These are phyloP conservation scores for Doryteuthis pealeii DNA, from an alignment of 1,140 invertebrate genomes.

Conservation along the genomic window DNA sequence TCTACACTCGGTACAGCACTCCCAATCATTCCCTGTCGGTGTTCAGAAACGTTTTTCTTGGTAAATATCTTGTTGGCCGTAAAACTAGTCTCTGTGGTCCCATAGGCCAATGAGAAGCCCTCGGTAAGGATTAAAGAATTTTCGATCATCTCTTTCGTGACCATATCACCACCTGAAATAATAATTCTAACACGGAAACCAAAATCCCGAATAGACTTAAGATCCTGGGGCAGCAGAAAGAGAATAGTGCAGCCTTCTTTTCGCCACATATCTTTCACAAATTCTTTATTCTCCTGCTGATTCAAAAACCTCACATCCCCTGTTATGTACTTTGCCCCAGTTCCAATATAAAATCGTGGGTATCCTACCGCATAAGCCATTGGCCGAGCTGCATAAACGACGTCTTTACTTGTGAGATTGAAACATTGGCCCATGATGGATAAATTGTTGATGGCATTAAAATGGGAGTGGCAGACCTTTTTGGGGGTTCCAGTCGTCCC, in stretches of 20 bases:
- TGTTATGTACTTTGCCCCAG: not conserved
- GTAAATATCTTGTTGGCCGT: not conserved
- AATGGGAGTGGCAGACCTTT: slow-evolving; percentile 8
- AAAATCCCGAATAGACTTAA: not conserved
- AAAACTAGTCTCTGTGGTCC: not conserved
- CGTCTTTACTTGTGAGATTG: not conserved
- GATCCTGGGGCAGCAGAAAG: not conserved
- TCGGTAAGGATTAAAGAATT: not conserved
- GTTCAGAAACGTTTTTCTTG: not conserved
- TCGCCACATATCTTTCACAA: not conserved
- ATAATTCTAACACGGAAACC: not conserved
- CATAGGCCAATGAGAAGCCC: not conserved
- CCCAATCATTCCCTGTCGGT: not conserved
- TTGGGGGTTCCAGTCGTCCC: slow-evolving; percentile 10
- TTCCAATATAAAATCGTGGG: not conserved
- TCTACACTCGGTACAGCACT: not conserved
- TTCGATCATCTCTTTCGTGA: not conserved
- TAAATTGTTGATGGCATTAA: not conserved
- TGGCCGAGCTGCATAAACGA: not conserved
- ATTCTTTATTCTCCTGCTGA: not conserved
- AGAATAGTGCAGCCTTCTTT: not conserved
- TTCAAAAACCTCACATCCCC: not conserved
- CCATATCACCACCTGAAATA: not conserved
- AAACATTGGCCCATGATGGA: too few relatives aligned
- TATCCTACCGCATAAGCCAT: not conserved